A percentile compares a stretch with the other conserved stretches of the same genome.
phyloP scores from a whole-genome alignment of 2,113 vertebrate genomes.

The Crypturellus undulatus region DNA sequence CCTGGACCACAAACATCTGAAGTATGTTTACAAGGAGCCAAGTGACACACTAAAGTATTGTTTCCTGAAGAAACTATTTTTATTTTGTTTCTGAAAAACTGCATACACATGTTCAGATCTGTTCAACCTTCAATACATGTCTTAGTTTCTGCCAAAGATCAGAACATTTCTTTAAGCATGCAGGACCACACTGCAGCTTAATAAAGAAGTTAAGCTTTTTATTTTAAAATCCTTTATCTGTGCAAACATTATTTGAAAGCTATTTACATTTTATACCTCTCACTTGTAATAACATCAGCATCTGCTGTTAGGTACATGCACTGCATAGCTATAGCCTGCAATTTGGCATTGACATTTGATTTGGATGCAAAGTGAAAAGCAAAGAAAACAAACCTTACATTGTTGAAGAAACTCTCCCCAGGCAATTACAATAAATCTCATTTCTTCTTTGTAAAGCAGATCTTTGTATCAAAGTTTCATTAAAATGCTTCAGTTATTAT shows the following conservation, averaged over 20 bases:
- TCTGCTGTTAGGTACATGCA: conserved; percentile 18
- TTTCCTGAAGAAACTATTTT: conserved; percentile 68
- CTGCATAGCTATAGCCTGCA: background rate
- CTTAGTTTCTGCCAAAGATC: conserved; percentile 27
- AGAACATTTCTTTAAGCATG: conserved; percentile 32
- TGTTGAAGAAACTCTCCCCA: conserved; percentile 37
- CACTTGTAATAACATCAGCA: conserved; percentile 11
- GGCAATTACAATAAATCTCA: conserved; percentile 37
- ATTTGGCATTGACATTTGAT: conserved; percentile 55
- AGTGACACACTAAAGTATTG: background rate
- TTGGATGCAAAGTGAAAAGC: conserved; percentile 42
- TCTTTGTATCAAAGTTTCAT: conserved; percentile 6
- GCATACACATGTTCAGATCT: conserved; percentile 64
- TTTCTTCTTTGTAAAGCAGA: conserved; percentile 47
- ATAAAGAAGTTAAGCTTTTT: background rate
- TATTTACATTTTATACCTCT: conserved; percentile 53
- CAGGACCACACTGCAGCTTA: conserved; percentile 21
- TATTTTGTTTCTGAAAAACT: conserved; percentile 60
- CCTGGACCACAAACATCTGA: background rate
- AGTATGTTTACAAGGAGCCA: background rate
- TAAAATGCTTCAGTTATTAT: background rate
- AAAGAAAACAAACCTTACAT: background rate
- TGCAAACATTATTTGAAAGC: conserved; percentile 46
- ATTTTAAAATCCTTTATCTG: background rate
- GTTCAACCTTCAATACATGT: conserved; percentile 62